Evolutionary conservation across 2,113 vertebrate genomes (phyloP).

Genomic region (Leptobrachium leishanense): DNA sequence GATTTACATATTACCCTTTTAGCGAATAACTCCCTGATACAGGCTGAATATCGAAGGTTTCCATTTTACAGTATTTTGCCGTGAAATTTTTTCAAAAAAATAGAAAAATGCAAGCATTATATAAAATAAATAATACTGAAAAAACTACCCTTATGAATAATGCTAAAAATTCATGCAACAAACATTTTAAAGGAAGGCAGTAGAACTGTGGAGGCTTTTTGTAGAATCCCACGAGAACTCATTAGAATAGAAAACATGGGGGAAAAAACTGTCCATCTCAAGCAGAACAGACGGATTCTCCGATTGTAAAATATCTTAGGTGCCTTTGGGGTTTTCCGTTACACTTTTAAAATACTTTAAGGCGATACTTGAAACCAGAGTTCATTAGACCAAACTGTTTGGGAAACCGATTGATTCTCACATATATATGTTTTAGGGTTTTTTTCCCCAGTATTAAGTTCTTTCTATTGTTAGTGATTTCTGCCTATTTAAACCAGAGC

Average conservation of each 20-base stretch:
- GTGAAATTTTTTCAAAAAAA: too few relatives aligned
- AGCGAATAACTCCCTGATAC: too few relatives aligned
- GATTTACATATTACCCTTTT: too few relatives aligned
- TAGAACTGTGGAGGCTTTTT: conserved; percentile 17
- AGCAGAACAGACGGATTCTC: conserved; percentile 33
- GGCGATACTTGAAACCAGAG: conserved; percentile 23
- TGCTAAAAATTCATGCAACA: conserved; percentile 33
- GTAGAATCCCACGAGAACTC: conserved; percentile 34
- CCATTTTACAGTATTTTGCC: too few relatives aligned
- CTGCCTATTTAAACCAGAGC: too few relatives aligned
- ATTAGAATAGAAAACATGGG: conserved; percentile 35
- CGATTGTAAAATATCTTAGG: conserved; percentile 34
- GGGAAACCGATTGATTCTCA: conserved; percentile 4
- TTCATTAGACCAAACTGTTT: conserved; percentile 15
- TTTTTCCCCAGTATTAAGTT: too few relatives aligned
- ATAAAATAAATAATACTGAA: background rate
- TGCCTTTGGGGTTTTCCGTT: conserved; percentile 41
- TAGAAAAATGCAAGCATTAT: too few relatives aligned
- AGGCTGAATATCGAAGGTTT: too few relatives aligned
- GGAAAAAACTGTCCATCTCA: conserved; percentile 21
- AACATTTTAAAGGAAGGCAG: conserved; percentile 29
- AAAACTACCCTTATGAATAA: conserved; percentile 18
- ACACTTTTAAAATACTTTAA: conserved; percentile 36
- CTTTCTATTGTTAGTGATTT: too few relatives aligned
- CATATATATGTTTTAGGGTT: too few relatives aligned